These are phyloP conservation scores for Sandelia bainsii DNA, from an alignment of 2,797 vertebrate species.

Conservation along the genomic window DNA sequence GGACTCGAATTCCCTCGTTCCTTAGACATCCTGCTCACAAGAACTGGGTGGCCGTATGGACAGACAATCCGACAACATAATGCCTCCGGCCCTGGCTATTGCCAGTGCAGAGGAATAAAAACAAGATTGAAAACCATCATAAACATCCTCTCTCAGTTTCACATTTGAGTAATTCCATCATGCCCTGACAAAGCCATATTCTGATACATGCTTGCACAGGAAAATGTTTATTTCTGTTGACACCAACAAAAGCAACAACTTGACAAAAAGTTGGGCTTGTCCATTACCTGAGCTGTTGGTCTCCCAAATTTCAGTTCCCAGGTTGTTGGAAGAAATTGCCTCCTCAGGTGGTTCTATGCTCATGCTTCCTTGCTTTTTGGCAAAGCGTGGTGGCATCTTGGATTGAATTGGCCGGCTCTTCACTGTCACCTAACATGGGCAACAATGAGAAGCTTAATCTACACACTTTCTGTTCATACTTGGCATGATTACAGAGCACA, in stretches of 20 bases:
- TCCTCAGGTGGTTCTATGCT: constrained; percentile 92
- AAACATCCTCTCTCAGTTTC: background rate
- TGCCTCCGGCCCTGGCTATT: no score
- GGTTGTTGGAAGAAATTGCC: constrained; percentile 87
- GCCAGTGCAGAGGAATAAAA: no score
- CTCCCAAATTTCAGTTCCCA: constrained; percentile 99
- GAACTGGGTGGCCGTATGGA: no score
- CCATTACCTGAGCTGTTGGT: constrained; percentile 90
- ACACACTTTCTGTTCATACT: background rate
- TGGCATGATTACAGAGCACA: background rate
- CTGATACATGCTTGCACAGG: background rate
- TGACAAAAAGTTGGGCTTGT: background rate
- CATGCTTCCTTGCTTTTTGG: constrained; percentile 94
- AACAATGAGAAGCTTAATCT: background rate
- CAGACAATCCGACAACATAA: no score
- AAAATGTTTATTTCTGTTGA: no score
- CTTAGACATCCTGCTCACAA: no score
- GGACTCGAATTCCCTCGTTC: no score
- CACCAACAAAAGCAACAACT: background rate
- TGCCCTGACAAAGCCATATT: no score
- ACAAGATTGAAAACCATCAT: no score
- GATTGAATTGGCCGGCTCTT: constrained; percentile 91
- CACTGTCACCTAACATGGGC: constrained; percentile 83
- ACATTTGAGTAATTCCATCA: background rate
- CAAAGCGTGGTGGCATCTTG: constrained; percentile 96